Conservation (phyloP, 2,888 invertebrate genomes). For the Yponomeuta plumbellus region DNA sequence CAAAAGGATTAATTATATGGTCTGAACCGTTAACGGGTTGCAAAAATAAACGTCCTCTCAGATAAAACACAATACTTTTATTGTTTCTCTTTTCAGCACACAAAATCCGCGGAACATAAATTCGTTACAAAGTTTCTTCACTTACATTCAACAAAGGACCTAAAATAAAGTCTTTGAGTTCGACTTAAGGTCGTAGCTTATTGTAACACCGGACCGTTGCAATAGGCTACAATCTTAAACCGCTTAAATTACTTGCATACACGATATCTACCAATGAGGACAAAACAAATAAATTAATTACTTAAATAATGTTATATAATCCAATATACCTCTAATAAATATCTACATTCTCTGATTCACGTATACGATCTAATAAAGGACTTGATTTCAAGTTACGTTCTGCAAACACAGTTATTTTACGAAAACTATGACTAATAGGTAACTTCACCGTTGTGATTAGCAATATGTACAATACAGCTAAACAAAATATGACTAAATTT, state of each 20-base stretch:
- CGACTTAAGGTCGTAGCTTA: too few relatives aligned
- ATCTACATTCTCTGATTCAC: constrained; percentile 56
- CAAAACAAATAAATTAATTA: constrained; percentile 45
- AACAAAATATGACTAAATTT: not conserved
- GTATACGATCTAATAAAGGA: constrained; percentile 10
- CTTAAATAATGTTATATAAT: constrained; percentile 42
- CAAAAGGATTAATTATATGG: constrained; percentile 1
- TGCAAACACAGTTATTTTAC: constrained; percentile 7
- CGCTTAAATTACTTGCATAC: too few relatives aligned
- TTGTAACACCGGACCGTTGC: too few relatives aligned
- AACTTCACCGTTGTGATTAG: constrained; percentile 54
- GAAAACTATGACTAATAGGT: constrained; percentile 48
- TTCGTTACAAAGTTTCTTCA: constrained; percentile 12
- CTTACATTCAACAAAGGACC: not conserved
- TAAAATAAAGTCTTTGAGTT: too few relatives aligned
- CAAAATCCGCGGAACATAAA: constrained; percentile 15
- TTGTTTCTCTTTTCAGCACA: constrained; percentile 18
- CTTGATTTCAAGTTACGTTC: not conserved
- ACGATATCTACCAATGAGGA: constrained; percentile 11
- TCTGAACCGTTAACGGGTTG: not conserved
- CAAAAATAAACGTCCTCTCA: not conserved
- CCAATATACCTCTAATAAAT: constrained; percentile 25
- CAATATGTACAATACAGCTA: constrained; percentile 32
- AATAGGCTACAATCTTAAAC: too few relatives aligned
- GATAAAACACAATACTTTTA: constrained; percentile 17